A percentile compares a stretch with the other conserved stretches of the same genome.
phyloP scores from a whole-genome alignment of 1,140 invertebrate genomes.

The Bombus vancouverensis region DNA sequence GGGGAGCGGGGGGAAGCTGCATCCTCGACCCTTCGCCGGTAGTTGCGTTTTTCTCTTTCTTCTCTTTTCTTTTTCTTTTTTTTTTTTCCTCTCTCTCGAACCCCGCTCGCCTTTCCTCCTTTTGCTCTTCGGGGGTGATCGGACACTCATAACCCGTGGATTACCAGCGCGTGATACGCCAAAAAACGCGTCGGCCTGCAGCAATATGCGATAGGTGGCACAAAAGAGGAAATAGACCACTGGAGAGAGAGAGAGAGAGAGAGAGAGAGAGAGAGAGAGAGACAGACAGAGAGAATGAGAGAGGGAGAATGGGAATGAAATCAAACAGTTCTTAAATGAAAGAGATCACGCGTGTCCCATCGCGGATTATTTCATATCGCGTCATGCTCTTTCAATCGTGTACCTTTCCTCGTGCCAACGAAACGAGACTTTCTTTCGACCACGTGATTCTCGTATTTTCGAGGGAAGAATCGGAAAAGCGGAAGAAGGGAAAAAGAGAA shows the following conservation, averaged over 20 bases:
- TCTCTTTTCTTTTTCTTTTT: too few species aligned
- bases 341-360: constrained; percentile 21
- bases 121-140: constrained; percentile 29
- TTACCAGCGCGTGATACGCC: constrained; percentile 61
- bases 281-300: background rate
- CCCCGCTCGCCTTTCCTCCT: background rate
- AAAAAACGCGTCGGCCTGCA: constrained; percentile 8
- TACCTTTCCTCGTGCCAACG: background rate
- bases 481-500: background rate
- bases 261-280: background rate
- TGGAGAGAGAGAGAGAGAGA: background rate
- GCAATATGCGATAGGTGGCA: constrained; percentile 27
- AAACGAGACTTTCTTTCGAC: background rate
- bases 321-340: constrained; percentile 42
- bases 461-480: too few species aligned
- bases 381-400: background rate
- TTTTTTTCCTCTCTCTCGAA: background rate
- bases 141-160: constrained; percentile 63
- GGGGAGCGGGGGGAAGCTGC: constrained; percentile 44
- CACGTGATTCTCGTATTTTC: background rate
- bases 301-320: background rate
- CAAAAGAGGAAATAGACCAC: background rate
- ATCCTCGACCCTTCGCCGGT: constrained; percentile 49
- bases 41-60: constrained; percentile 40
- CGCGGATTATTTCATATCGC: constrained; percentile 31